Conservation (phyloP, 2,888 invertebrate species). For the Sphaeridia pumilis region DNA sequence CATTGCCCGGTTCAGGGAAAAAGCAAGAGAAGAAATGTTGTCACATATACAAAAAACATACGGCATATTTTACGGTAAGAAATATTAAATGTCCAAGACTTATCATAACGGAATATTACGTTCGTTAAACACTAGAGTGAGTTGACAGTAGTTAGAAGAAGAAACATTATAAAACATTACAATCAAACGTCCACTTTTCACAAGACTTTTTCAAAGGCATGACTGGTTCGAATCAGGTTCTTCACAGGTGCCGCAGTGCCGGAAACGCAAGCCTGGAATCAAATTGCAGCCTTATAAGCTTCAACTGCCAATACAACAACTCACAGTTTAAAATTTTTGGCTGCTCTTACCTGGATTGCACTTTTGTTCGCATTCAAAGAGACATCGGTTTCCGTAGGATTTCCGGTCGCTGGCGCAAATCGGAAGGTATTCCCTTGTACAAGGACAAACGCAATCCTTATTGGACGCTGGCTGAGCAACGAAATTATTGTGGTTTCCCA, state of each 20-base stretch:
- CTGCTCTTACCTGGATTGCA: conserved; percentile 10
- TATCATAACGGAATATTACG: too few relatives aligned
- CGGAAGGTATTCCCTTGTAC: conserved; percentile 12
- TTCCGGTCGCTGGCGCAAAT: conserved; percentile 9
- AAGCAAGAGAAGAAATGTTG: too few relatives aligned
- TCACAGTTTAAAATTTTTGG: background rate
- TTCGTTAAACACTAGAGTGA: too few relatives aligned
- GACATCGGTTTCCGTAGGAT: conserved; percentile 12
- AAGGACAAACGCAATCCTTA: conserved; percentile 12
- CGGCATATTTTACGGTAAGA: too few relatives aligned
- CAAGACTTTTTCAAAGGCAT: conserved; percentile 8
- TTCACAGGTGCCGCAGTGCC: conserved; percentile 12
- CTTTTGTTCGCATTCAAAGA: conserved; percentile 9
- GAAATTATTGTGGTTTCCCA: too few relatives aligned
- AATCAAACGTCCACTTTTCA: too few relatives aligned
- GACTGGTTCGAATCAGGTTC: conserved; percentile 8
- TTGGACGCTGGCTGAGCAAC: background rate
- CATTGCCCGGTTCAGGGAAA: too few relatives aligned
- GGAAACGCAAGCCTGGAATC: conserved; percentile 6
- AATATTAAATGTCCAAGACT: too few relatives aligned
- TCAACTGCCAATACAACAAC: background rate
- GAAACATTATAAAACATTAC: too few relatives aligned
- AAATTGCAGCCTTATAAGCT: background rate
- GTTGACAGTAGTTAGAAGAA: too few relatives aligned
- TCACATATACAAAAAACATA: too few relatives aligned